Evolutionary conservation across 2,888 invertebrate genomes (phyloP), one percentile per base, ranked within the genome.

Genomic region (Rhopalosiphum nymphaeae): DNA sequence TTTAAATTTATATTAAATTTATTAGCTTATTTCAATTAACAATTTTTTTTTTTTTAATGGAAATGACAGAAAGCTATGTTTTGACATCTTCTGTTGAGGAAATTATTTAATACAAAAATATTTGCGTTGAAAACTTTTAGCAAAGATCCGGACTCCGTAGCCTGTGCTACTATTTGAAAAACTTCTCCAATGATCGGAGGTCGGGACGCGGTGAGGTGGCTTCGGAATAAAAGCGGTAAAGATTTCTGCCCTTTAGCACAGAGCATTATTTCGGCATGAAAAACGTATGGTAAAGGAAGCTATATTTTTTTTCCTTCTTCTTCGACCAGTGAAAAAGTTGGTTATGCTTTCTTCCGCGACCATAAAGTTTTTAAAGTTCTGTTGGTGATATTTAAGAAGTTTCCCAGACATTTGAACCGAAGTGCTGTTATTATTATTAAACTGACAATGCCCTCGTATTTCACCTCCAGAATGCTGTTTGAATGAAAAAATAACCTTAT

Each of bases 361-460:
- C 89, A 42, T 89, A 86, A 94, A 94, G 94, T 94, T 94, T 94
- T 94, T 91, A 91, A 94, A 94, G 85, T 94, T 91, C 94, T 94
- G 94, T 67, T 91, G 94, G 94, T 94, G 90, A 94, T 94, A 94
- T 94, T 91, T 94, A 94, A 91, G 89, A 91, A 94, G 61, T 94
- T 94, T 94, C 85, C 84, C 86, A 86, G 86, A 91, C 94, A 91
- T 90, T 94, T 87, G 86, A 91, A 90, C 86, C 90, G 57, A 91
- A 94, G 90, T 94, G 91, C 91, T 94, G 86, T 86, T 93, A 89
- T 93, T 93, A 92, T 93, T 94, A 90, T 94, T 85, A 94, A 84
- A 94, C 85, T n/a, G 85, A 91, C 89, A 91, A 94, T 91, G 49
- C 89, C 67, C 25, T 93, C 89, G 78, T 93, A 93, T 89, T 93